Evolutionary conservation across 2,888 invertebrate genomes (phyloP), one percentile per base, ranked within the genome.

Genomic region (Pseudeuparius sepicola): DNA sequence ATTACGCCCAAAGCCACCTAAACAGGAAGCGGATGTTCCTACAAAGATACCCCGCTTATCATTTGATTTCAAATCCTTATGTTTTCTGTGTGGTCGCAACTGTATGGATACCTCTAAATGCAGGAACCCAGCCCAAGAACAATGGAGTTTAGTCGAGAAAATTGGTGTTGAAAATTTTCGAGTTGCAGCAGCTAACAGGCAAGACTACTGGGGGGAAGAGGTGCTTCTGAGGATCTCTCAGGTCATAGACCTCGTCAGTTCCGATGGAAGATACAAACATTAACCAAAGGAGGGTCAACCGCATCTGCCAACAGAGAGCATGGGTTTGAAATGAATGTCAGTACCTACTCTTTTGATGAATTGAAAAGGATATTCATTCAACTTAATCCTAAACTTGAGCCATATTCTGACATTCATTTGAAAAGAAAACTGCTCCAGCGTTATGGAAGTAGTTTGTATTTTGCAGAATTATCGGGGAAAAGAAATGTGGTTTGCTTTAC

Each of bases 401-500:
- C 31, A 31, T 31, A 31, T 31, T 20, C 16, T 31, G 16, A 20
- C 31, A 31, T 23, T 20, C 31, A 31, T 31, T 31, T 31, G 20
- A 31, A 31, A 31, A 31, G 31, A 31, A 31, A 31, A 31, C 31
- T 31, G 18, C 18, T 31, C 31, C 31, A 31, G 31, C 31, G 31
- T 31, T 31, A 31, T n/a, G n/a, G n/a, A n/a, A n/a, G n/a, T n/a
- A n/a, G n/a, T n/a, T n/a, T n/a, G n/a, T n/a, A n/a, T n/a, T n/a
- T n/a, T n/a, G n/a, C n/a, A n/a, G n/a, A n/a, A n/a, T n/a, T n/a
- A n/a, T n/a, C n/a, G n/a, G n/a, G n/a, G n/a, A n/a, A n/a, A n/a
- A n/a, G n/a, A n/a, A n/a, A n/a, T n/a, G n/a, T n/a, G n/a, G n/a
- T n/a, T n/a, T n/a, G n/a, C n/a, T n/a, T n/a, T n/a, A n/a, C n/a